Percentiles rank a stretch among this genome's conserved stretches.
Conservation (phyloP, 2,113 vertebrate species). For the Tamias sibiricus region DNA sequence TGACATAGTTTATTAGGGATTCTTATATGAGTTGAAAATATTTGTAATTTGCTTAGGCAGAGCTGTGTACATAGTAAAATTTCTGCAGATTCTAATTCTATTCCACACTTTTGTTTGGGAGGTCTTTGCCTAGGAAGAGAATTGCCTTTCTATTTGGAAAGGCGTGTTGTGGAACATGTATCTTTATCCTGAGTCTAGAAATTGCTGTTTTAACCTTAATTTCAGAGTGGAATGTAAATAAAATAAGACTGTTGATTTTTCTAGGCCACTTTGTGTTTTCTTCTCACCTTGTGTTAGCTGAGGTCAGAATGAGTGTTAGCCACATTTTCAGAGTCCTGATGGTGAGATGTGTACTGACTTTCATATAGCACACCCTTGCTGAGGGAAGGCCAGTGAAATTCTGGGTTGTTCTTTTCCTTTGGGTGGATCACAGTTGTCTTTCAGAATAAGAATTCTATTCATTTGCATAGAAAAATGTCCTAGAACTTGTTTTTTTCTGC, state of each 20-base stretch:
- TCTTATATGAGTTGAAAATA: constrained; percentile 40
- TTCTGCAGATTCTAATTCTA: constrained; percentile 24
- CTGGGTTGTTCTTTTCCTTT: not conserved
- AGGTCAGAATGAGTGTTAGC: constrained; percentile 17
- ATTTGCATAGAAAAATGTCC: constrained; percentile 13
- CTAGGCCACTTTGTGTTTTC: constrained; percentile 35
- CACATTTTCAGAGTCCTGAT: not conserved
- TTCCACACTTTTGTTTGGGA: constrained; percentile 2
- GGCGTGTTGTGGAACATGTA: not conserved
- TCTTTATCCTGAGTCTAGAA: constrained; percentile 7
- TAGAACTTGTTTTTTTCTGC: not conserved
- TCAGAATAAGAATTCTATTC: constrained; percentile 36
- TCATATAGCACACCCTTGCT: not conserved
- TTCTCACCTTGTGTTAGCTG: not conserved
- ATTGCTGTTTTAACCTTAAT: constrained; percentile 37
- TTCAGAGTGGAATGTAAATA: constrained; percentile 37
- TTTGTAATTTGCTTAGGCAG: constrained; percentile 44
- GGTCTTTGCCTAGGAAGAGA: not conserved
- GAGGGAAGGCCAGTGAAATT: not conserved
- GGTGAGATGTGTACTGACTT: not conserved
- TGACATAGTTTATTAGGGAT: constrained; percentile 38
- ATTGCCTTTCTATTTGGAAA: constrained; percentile 45
- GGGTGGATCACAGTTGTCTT: constrained; percentile 33
- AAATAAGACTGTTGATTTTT: constrained; percentile 62
- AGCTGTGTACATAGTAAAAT: constrained; percentile 32